Evolutionary conservation across 2,888 invertebrate genomes (phyloP), one percentile per base, ranked within the genome.

Genomic region (Diabrotica balteata): DNA sequence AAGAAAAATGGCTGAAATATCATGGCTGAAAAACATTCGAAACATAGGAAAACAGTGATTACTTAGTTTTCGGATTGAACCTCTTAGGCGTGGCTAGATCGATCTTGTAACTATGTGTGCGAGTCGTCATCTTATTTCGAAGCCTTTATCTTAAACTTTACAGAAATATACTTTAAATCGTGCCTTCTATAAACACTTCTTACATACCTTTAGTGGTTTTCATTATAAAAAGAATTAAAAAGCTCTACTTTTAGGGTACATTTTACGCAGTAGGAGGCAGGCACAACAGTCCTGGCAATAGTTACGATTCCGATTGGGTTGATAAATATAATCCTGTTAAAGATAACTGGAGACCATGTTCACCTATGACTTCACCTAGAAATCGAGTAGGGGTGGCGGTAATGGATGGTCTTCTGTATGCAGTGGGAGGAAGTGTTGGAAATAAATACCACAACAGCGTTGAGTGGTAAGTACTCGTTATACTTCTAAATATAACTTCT

Each of bases 341-440:
- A 42, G 95, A 96, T 81, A 89, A 90, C 74, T 97, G 97, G 97
- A 86, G 93, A 44, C 91, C 94, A 0, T 94, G 95, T 82, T 91
- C 88, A 79, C 93, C 94, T 2, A 93, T 97, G 96, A 91, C 93
- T 9, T 91, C 92, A 55, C 92, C 96, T 0, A 86, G 97, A 58
- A 95, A 96, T 83, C 88, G 97, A 78, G 92, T 96, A 22, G 96
- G 96, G 7, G 96, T 96, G 6, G 95, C 95, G n/a, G 95, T 96
- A 8, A 93, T 97, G 90, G 96, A 97, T 79, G 95, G 94, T 42
- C 85, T 94, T 72, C 85, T 97, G 66, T 97, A 97, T 81, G 96
- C 96, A 5, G 94, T 96, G 0, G 97, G 97, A 0, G 97, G 97
- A 0, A 94, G 95, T 4, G 92, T 94, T 7, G 94, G 93, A 22